phyloP scores from a whole-genome alignment of 2,888 invertebrate species.

The Caenorhabditis sp. region DNA sequence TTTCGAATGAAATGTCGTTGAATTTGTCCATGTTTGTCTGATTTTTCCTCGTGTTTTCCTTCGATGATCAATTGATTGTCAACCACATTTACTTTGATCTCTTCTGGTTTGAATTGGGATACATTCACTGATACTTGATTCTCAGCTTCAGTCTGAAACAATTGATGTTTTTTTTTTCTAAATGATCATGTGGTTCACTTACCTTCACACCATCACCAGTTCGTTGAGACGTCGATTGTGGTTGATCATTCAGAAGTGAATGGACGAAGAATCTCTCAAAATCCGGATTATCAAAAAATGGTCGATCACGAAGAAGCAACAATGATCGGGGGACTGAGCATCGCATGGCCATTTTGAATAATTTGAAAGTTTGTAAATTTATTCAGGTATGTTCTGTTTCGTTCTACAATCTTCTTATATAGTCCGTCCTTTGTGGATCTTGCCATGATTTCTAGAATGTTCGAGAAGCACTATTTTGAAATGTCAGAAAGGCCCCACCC shows the following conservation, averaged over 20 bases:
- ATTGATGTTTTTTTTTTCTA: too few relatives aligned
- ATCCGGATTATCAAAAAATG: slow-evolving; percentile 60
- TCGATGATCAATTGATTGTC: slow-evolving; percentile 57
- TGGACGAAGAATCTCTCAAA: slow-evolving; percentile 54
- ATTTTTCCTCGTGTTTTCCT: slow-evolving; percentile 60
- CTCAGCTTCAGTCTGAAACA: slow-evolving; percentile 11
- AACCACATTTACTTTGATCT: too few relatives aligned
- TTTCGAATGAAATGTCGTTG: slow-evolving; percentile 60
- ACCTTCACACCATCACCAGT: slow-evolving; percentile 60
- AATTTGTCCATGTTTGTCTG: slow-evolving; percentile 56
- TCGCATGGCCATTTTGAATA: too few relatives aligned
- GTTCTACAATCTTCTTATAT: too few relatives aligned
- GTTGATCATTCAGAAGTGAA: slow-evolving; percentile 60
- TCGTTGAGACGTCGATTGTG: slow-evolving; percentile 53
- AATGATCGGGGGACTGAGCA: too few relatives aligned
- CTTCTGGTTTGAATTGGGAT: too few relatives aligned
- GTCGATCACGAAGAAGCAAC: background rate
- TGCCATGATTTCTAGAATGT: too few relatives aligned
- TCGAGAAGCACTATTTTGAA: too few relatives aligned
- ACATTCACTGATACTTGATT: slow-evolving; percentile 16
- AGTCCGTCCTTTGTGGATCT: too few relatives aligned
- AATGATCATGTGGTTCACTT: background rate
- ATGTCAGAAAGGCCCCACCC: too few relatives aligned
- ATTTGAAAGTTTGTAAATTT: too few relatives aligned
- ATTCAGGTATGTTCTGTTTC: too few relatives aligned